Evolutionary conservation across 1,140 invertebrate genomes (phyloP).

Genomic region (Drosophila sulfurigaster): DNA sequence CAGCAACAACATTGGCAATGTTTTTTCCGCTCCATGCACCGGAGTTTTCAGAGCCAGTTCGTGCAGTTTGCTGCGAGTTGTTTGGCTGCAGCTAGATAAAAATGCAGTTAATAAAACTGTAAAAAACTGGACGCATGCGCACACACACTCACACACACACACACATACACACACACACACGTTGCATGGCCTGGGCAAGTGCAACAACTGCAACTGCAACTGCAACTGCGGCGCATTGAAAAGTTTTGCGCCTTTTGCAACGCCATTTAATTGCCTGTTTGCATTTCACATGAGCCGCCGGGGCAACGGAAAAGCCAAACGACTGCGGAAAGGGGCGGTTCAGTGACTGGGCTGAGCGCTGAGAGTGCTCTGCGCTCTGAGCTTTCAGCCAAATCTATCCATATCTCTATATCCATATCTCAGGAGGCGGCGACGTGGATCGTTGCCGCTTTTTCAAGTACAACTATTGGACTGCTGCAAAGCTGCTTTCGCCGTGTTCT

Average conservation of each 20-base stretch:
- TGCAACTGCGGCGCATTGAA: constrained; percentile 34
- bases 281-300: constrained; percentile 74
- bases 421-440: constrained; percentile 14
- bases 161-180: constrained; percentile 26
- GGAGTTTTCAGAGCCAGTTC: constrained; percentile 71
- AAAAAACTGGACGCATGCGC: constrained; percentile 83
- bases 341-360: constrained; percentile 11
- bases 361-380: not conserved
- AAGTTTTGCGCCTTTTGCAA: constrained; percentile 65
- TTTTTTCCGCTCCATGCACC: constrained; percentile 71
- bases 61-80: constrained; percentile 67
- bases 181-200: constrained; percentile 61
- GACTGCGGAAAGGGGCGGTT: constrained; percentile 20
- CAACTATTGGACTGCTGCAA: not conserved
- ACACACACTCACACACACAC: constrained; percentile 48
- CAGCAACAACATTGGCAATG: constrained; percentile 40
- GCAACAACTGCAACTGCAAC: constrained; percentile 64
- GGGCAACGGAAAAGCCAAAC: not conserved
- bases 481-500: not conserved
- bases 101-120: constrained; percentile 84
- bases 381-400: constrained; percentile 20
- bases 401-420: constrained; percentile 21
- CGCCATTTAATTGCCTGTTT: constrained; percentile 83
- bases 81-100: constrained; percentile 71
- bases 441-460: constrained; percentile 3